Conservation (phyloP, 1,140 invertebrate genomes). For the Belonocnema kinseyi region DNA sequence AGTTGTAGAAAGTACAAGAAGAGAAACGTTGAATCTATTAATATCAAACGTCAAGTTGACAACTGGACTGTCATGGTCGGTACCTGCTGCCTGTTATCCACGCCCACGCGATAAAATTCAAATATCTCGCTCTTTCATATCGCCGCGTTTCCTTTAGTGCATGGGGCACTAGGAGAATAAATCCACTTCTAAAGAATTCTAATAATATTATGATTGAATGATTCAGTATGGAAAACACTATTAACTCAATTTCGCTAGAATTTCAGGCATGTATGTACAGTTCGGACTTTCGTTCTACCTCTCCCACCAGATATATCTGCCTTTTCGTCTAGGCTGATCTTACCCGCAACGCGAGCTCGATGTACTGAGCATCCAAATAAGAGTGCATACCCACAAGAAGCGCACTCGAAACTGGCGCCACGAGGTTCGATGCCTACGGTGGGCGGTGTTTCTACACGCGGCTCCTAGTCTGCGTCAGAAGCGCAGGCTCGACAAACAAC, state of each 20-base stretch:
- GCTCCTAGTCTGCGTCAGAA: slow-evolving; percentile 44
- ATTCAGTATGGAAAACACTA: too few species aligned
- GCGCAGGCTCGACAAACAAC: slow-evolving; percentile 58
- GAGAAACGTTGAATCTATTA: too few species aligned
- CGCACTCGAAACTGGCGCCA: slow-evolving; percentile 75
- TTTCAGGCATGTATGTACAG: too few species aligned
- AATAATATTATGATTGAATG: too few species aligned
- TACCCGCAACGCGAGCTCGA: slow-evolving; percentile 39
- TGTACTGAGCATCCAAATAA: slow-evolving; percentile 41
- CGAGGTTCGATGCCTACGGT: slow-evolving; percentile 64
- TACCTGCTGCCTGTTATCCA: background rate
- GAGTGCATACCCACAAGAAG: slow-evolving; percentile 72
- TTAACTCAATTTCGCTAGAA: too few species aligned
- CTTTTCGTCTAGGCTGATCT: background rate
- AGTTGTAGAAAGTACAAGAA: too few species aligned
- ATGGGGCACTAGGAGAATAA: too few species aligned
- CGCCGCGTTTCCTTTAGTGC: slow-evolving; percentile 24
- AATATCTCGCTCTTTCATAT: background rate
- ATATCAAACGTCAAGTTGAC: background rate
- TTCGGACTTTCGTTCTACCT: too few species aligned
- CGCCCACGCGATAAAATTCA: slow-evolving; percentile 20
- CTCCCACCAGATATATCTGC: too few species aligned
- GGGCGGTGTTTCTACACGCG: slow-evolving; percentile 62
- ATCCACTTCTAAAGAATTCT: too few species aligned
- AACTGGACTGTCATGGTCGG: slow-evolving; percentile 27